Evolutionary conservation across 2,113 vertebrate species (phyloP), one percentile per base, ranked within the genome.

Genomic region (Orcinus orca): DNA sequence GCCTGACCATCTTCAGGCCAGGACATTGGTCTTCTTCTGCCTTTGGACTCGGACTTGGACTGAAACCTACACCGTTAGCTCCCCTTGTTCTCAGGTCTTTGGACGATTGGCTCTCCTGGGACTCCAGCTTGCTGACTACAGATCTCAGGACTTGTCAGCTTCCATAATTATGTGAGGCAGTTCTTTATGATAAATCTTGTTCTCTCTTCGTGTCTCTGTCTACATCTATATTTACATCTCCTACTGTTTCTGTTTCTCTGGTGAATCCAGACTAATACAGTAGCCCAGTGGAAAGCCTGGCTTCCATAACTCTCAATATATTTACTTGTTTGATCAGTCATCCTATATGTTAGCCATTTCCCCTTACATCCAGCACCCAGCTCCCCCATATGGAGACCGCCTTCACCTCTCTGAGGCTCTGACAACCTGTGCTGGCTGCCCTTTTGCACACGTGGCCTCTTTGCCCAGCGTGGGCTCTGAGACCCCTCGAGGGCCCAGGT

Each of bases 281-380:
- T 26, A 65, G 41, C n/a, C 29, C n/a, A 63, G 26, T 6, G 18
- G 83, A 38, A 44, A 87, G 63, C 41, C 21, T 76, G 36, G 55
- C 2, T 67, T 65, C 36, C 11, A 20, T 15, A 31, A 53, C 58
- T 86, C 21, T 76, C 44, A 63, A 6, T 53, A 3, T 31, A 9
- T 47, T 62, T 26, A 87, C 33, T 74, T 47, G 25, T 63, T 73
- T 71, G 41, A 12, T 33, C 20, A 21, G 25, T 53, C 3, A 1
- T 83, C 18, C 55, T 67, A 4, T 58, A 25, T 44, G 6, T 23
- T 44, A 33, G 8, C 26, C 44, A 47, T 62, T 44, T 79, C 18
- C 8, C 10, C 26, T 62, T 14, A 23, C 31, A 36, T 3, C 18
- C 3, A 6, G 3, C 7, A 71, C 1, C 5, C 18, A 26, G 0